Evolutionary conservation across 2,888 invertebrate species (phyloP), one percentile per base, ranked within the genome.

Genomic region (Syrphus vitripennis): DNA sequence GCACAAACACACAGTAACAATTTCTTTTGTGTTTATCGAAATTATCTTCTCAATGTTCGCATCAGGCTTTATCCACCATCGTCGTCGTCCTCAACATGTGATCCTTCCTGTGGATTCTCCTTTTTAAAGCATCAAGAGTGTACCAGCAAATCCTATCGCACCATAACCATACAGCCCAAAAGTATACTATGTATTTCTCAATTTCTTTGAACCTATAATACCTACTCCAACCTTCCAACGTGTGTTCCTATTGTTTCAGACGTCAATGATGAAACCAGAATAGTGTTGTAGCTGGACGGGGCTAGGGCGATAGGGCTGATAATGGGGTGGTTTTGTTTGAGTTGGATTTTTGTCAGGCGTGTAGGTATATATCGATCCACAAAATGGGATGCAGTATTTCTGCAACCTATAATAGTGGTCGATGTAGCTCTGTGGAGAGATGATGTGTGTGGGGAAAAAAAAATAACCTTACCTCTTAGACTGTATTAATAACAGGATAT

Each of bases 321-420:
- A n/a, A n/a, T n/a, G 21, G 10, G 19, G 19, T 29, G 21, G 48
- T 19, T 75, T 69, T 76, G 29, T 40, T 65, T 42, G 16, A 31
- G 26, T 74, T 55, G 53, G 12, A 21, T 59, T 45, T 80, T 80
- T 75, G 61, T 70, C 70, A 63, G 81, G 61, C 21, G 40, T 3
- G 19, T 59, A n/a, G n/a, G n/a, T n/a, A n/a, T n/a, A 77, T 67
- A 65, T 78, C 67, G 77, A 78, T 78, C 77, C 31, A n/a, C n/a
- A 42, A 53, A 42, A 42, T 24, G 21, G 65, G 50, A 72, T 77
- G 82, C 78, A 78, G 50, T 53, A 34, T 34, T 78, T 65, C 59
- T 78, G 71, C 50, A 71, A 34, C 16, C 19, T 14, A n/a, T n/a
- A 16, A 45, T 10, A 6, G 21, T 26, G 12, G 50, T 21, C 0